phyloP scores from a whole-genome alignment of 2,888 invertebrate genomes.

The Aporophyla nigra region DNA sequence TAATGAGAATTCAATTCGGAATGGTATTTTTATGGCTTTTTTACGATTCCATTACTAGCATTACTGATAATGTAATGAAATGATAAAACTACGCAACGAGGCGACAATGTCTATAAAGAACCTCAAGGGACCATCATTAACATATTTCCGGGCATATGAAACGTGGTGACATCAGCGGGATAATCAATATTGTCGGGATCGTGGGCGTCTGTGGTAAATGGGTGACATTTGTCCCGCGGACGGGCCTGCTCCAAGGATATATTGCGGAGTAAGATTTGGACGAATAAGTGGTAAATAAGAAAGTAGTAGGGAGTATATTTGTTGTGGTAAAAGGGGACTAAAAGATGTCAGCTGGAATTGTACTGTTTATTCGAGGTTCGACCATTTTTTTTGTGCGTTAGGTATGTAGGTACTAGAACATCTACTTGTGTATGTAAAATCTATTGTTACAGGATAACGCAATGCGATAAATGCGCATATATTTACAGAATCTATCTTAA shows the following conservation, averaged over 20 bases:
- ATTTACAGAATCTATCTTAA: too few relatives aligned
- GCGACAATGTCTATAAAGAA: slow-evolving; percentile 19
- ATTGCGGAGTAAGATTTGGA: slow-evolving; percentile 26
- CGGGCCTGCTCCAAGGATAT: not conserved
- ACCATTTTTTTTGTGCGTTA: not conserved
- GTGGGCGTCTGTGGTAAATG: slow-evolving; percentile 47
- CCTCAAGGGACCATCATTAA: slow-evolving; percentile 21
- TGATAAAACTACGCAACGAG: slow-evolving; percentile 32
- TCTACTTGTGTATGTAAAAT: too few relatives aligned
- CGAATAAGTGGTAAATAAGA: slow-evolving; percentile 31
- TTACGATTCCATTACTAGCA: slow-evolving; percentile 20
- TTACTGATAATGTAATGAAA: slow-evolving; percentile 12
- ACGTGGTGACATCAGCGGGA: slow-evolving; percentile 28
- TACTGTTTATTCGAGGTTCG: too few relatives aligned
- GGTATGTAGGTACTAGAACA: not conserved
- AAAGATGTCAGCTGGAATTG: not conserved
- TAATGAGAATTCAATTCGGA: slow-evolving; percentile 2
- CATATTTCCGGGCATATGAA: slow-evolving; percentile 40
- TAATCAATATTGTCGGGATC: slow-evolving; percentile 38
- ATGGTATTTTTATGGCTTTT: slow-evolving; percentile 26
- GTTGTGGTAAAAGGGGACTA: not conserved
- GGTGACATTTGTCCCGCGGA: slow-evolving; percentile 37
- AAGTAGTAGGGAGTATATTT: slow-evolving; percentile 5
- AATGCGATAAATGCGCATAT: too few relatives aligned
- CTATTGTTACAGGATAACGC: too few relatives aligned